Base-by-base conservation (phyloP, 2,113 vertebrate species). In the Jaculus jaculus region DNA sequence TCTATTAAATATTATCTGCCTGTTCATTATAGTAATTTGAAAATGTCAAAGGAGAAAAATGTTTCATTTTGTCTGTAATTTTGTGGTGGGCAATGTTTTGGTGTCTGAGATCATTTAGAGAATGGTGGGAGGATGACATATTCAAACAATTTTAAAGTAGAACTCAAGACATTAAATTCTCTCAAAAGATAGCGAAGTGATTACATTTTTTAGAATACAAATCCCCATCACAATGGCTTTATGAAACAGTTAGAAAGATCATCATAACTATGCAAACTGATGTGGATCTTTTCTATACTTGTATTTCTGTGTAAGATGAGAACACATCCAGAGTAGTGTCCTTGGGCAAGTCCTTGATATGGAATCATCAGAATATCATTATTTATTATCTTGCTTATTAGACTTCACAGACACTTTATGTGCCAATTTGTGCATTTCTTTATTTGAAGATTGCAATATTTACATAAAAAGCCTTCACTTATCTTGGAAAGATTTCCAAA, bases 301-400 rank as follows among this genome's bases (percentile, higher is more conserved):
- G 0, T 58, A 47, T 68, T 85, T 75, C 8, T 47, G 32, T 28
- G 39, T 72, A 72, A 91, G 51, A 24, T 82, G 32, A 91, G n/a
- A 91, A 74, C 58, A 78, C 74, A 23, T 0, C 51, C 77, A 3
- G 42, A 77, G 9, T 13, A 47, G 39, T 72, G 26, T n/a, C 84
- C 28, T 94, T 92, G 92, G 81, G n/a, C 32, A 20, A 84, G 63
- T 65, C 77, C 81, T 92, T 89, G 63, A 87, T 91, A 54, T 90
- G 63, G 11, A 75, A 61, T 72, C 65, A 82, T 71, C 91, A 94
- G 42, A 51, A 58, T n/a, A 78, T 65, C 34, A 39, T 82, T 80
- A 96, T 85, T 89, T 92, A 74, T 91, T 94, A 42, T 34, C 83
- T 79, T 92, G 75, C 81, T 92, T 66, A 63, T 89, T 73, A n/a